Evolutionary conservation across 2,113 vertebrate species (phyloP).

Genomic region (Alces alces): DNA sequence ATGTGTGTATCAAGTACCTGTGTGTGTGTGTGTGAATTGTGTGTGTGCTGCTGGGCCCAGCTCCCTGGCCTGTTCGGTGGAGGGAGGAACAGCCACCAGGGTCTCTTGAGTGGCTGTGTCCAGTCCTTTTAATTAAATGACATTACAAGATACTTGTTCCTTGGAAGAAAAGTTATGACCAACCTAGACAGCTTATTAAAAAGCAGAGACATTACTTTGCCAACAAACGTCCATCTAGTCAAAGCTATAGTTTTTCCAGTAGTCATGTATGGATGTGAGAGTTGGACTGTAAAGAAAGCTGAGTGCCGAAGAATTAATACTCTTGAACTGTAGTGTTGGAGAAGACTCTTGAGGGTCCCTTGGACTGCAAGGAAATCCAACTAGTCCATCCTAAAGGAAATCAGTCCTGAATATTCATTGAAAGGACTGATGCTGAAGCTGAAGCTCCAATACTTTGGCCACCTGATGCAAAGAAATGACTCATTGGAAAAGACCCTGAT

Average conservation of each 20-base stretch:
- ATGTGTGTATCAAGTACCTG: background rate
- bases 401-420: background rate
- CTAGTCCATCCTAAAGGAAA: background rate
- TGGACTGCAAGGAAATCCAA: background rate
- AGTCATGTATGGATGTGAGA: background rate
- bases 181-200: background rate
- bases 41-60: background rate
- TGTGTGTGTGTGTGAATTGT: background rate
- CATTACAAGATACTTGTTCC: background rate
- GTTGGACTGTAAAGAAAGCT: background rate
- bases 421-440: background rate
- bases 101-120: background rate
- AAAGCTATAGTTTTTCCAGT: background rate
- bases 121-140: background rate
- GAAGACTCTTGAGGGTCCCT: background rate
- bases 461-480: background rate
- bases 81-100: background rate
- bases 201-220: background rate
- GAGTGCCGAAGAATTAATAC: background rate
- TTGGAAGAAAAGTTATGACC: background rate
- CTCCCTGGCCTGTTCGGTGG: rapidly evolving
- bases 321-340: background rate
- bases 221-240: background rate
- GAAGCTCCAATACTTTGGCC: background rate
- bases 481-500: background rate